phyloP scores from a whole-genome alignment of 2,888 invertebrate genomes.

The Limnephilus auricula region DNA sequence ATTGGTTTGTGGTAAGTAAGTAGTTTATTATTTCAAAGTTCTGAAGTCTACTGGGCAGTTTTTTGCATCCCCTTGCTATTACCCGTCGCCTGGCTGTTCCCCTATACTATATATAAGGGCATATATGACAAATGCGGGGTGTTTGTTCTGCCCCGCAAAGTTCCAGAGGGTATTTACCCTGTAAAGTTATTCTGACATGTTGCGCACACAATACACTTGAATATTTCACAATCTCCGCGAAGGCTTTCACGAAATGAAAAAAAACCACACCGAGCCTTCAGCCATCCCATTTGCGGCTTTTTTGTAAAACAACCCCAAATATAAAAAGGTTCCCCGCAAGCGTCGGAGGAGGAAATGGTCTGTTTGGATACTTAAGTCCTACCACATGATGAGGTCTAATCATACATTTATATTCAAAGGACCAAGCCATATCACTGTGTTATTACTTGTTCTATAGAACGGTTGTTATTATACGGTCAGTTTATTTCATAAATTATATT shows the following conservation, averaged over 20 bases:
- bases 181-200: conserved; percentile 38
- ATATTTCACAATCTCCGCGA: conserved; percentile 10
- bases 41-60: background rate
- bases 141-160: background rate
- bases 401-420: conserved; percentile 10
- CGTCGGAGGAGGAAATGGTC: conserved; percentile 22
- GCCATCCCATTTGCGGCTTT: conserved; percentile 40
- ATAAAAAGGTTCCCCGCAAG: conserved; percentile 28
- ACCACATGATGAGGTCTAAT: conserved; percentile 5
- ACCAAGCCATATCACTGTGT: background rate
- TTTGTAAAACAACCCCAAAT: conserved; percentile 33
- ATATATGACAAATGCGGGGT: conserved; percentile 29
- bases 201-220: conserved; percentile 41
- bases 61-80: conserved; percentile 10
- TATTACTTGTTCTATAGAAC: background rate
- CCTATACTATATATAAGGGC: background rate
- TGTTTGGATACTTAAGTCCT: conserved; percentile 9
- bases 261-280: conserved; percentile 29
- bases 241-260: conserved; percentile 39
- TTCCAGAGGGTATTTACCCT: background rate
- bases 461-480: background rate
- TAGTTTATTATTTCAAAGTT: background rate
- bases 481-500: background rate
- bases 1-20: background rate
- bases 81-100: no score